A percentile compares a stretch with the other conserved stretches of the same genome.
phyloP scores from a whole-genome alignment of 2,888 invertebrate species.

The Drosophila ezoana region DNA sequence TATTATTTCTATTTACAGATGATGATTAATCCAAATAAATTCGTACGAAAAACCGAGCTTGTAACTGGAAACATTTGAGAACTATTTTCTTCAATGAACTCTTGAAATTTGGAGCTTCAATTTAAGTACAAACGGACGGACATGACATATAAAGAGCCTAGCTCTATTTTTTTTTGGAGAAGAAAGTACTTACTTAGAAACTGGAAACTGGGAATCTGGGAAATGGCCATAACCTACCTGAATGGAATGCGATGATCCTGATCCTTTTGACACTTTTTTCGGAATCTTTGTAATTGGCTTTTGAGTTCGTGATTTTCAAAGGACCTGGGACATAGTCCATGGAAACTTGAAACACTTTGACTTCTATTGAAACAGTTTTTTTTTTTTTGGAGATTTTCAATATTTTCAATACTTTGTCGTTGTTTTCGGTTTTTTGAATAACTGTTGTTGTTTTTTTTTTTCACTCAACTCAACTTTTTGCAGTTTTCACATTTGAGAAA shows the following conservation, averaged over 20 bases:
- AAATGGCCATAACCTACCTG: slow-evolving; percentile 29
- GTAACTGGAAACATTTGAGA: no score
- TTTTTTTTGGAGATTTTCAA: not conserved
- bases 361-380: not conserved
- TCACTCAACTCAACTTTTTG: not conserved
- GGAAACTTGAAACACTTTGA: slow-evolving; percentile 18
- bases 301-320: slow-evolving; percentile 7
- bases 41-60: no score
- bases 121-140: no score
- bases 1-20: no score
- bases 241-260: not conserved
- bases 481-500: slow-evolving; percentile 33
- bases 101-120: no score
- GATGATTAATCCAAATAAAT: no score
- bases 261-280: not conserved
- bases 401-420: slow-evolving; percentile 3
- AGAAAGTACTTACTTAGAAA: slow-evolving; percentile 15
- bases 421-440: slow-evolving; percentile 5
- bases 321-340: slow-evolving; percentile 18
- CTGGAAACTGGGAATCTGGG: slow-evolving; percentile 4
- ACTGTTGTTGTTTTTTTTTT: not conserved
- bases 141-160: not conserved
- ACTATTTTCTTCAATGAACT: no score
- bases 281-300: not conserved
- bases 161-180: not conserved